These are phyloP conservation scores for Anagrus nilaparvatae DNA, from an alignment of 1,140 invertebrate genomes.

Conservation along the genomic window DNA sequence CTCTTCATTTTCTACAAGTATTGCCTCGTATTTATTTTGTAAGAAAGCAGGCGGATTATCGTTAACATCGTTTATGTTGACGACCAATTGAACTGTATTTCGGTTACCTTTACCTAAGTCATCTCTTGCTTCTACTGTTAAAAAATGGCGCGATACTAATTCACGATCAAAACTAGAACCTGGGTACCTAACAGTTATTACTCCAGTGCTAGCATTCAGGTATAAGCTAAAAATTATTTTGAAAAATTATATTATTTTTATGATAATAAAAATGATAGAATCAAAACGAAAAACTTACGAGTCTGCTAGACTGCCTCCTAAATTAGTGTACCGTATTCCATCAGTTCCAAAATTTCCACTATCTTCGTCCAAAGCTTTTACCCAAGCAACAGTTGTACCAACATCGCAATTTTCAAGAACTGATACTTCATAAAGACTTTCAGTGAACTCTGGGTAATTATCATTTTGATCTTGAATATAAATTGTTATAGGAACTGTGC, in stretches of 20 bases:
- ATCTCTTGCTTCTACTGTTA: constrained; percentile 87
- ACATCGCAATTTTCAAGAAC: constrained; percentile 73
- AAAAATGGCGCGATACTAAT: constrained; percentile 70
- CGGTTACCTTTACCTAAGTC: constrained; percentile 75
- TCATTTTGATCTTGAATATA: constrained; percentile 87
- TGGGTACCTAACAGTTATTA: constrained; percentile 68
- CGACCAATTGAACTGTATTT: constrained; percentile 76
- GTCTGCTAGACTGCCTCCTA: constrained; percentile 71
- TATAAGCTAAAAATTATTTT: constrained; percentile 49
- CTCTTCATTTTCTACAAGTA: constrained; percentile 68
- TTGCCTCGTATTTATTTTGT: constrained; percentile 72
- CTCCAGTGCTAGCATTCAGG: constrained; percentile 70
- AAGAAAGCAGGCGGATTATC: constrained; percentile 77
- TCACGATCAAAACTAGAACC: constrained; percentile 79
- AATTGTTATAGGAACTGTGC: constrained; percentile 73
- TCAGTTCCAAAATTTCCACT: constrained; percentile 75
- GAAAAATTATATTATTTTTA: neutral
- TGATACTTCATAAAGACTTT: constrained; percentile 65
- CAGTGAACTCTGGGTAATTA: constrained; percentile 82
- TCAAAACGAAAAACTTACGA: constrained; percentile 51
- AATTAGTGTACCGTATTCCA: constrained; percentile 77
- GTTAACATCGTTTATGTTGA: constrained; percentile 81
- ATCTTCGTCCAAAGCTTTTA: constrained; percentile 75
- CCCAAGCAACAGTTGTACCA: constrained; percentile 72
- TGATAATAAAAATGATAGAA: neutral